Evolutionary conservation across 2,797 vertebrate species (phyloP).

Genomic region (Pseudochirops corinnae): DNA sequence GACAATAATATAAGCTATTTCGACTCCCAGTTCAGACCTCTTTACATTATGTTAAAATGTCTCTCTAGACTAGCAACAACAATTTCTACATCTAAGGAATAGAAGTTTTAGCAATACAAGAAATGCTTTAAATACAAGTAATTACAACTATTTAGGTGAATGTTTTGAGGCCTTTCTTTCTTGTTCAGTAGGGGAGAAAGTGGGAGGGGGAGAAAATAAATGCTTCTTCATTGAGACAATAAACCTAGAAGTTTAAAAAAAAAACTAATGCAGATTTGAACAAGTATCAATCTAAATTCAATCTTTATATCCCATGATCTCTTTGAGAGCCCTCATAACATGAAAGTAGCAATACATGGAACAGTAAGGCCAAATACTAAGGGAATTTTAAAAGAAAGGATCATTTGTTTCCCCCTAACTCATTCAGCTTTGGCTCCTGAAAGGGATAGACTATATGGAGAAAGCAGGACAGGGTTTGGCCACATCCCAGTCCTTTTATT

Average conservation of each 20-base stretch:
- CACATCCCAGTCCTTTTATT: not conserved
- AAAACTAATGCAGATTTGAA: not conserved
- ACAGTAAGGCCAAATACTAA: conserved; percentile 1
- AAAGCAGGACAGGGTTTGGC: not conserved
- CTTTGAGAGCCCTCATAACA: not conserved
- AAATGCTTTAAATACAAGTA: not conserved
- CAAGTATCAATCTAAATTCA: conserved; percentile 3
- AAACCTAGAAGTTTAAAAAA: not conserved
- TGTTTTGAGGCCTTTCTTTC: not conserved
- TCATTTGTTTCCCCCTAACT: not conserved
- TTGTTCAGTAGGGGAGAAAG: not conserved
- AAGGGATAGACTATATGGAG: not conserved
- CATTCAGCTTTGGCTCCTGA: not conserved
- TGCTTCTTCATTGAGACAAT: not conserved
- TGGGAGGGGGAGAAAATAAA: not conserved
- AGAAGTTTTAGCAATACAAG: not conserved
- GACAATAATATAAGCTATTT: not conserved
- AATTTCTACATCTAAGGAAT: not conserved
- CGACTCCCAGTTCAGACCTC: not conserved
- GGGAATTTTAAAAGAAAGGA: conserved; percentile 9
- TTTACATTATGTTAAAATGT: not conserved
- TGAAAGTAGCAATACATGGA: not conserved
- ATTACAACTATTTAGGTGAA: not conserved
- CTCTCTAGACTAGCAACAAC: not conserved
- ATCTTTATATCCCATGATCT: not conserved